These are phyloP conservation scores for Portevinia maculata DNA, from an alignment of 2,888 invertebrate species.

Conservation along the genomic window DNA sequence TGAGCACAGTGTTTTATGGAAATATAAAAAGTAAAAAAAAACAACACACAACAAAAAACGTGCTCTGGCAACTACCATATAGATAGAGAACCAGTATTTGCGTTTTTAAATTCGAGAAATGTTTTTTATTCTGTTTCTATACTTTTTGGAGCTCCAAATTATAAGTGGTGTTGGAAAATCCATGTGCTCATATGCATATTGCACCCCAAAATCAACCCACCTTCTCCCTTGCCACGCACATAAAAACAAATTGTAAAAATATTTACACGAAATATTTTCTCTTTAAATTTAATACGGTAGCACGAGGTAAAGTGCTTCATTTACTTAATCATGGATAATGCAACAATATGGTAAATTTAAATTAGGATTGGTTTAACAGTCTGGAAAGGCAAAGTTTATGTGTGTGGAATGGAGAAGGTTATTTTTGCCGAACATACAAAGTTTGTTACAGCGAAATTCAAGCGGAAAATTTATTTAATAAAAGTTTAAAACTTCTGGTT, in stretches of 20 bases:
- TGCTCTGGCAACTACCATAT: constrained; percentile 28
- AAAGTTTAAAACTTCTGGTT: background rate
- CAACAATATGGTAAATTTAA: constrained; percentile 2
- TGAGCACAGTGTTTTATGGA: constrained; percentile 15
- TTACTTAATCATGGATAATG: constrained; percentile 11
- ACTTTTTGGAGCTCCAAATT: background rate
- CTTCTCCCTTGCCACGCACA: background rate
- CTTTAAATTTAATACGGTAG: background rate
- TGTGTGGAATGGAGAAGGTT: background rate
- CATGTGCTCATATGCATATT: too few species aligned
- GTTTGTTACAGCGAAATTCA: background rate
- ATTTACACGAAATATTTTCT: constrained; percentile 11
- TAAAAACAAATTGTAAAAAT: constrained; percentile 9
- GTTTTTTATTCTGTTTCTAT: background rate
- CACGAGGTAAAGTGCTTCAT: background rate
- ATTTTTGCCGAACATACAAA: background rate
- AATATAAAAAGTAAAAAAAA: constrained; percentile 8
- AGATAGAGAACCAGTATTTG: background rate
- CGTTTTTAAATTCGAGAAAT: background rate
- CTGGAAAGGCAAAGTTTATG: too few species aligned
- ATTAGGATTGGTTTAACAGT: background rate
- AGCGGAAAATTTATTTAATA: constrained; percentile 1
- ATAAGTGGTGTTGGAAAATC: background rate
- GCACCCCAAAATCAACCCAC: background rate
- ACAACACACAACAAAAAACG: constrained; percentile 6